A percentile compares a stretch with the other conserved stretches of the same genome.
Conservation (phyloP, 2,113 vertebrate genomes). For the Phoenicopterus ruber region DNA sequence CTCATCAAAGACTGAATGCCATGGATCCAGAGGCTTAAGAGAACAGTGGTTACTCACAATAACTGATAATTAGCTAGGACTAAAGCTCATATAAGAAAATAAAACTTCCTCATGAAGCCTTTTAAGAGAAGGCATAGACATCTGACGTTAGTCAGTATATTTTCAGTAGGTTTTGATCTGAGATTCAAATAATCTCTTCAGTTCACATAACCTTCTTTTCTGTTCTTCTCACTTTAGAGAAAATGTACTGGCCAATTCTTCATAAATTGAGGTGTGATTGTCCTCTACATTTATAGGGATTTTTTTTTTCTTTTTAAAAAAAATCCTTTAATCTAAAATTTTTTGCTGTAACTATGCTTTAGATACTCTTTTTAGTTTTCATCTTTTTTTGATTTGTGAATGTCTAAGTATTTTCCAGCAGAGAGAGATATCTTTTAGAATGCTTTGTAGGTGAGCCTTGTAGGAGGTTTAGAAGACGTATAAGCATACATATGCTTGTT, state of each 20-base stretch:
- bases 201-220: neutral
- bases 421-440: neutral
- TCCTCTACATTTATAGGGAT: neutral
- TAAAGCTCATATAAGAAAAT: neutral
- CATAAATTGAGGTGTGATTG: neutral
- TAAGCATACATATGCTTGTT: neutral
- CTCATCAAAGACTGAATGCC: neutral
- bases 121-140: neutral
- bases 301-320: neutral
- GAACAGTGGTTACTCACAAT: neutral
- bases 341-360: neutral
- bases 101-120: neutral
- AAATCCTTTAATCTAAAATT: neutral
- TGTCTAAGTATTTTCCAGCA: neutral
- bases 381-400: neutral
- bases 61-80: neutral
- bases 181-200: neutral
- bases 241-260: neutral
- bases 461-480: neutral
- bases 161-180: neutral
- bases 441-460: neutral
- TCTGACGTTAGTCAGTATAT: neutral
- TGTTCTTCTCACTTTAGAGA: neutral
- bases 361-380: neutral
- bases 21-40: neutral